A percentile compares a stretch with the other conserved stretches of the same genome.
phyloP scores from a whole-genome alignment of 2,888 invertebrate species.

The Leptarthrus brevirostris region DNA sequence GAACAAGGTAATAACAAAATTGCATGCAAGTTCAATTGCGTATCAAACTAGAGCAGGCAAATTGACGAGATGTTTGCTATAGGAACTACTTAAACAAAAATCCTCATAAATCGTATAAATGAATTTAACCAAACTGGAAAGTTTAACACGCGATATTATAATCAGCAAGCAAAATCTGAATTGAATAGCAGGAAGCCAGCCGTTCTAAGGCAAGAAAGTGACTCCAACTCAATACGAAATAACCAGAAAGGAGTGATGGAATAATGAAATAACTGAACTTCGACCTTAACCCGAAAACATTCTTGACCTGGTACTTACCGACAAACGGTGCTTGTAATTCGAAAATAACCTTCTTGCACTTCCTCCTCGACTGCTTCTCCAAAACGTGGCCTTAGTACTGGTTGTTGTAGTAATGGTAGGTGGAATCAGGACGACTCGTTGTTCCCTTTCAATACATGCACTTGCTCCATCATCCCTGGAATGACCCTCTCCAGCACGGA shows the following conservation, averaged over 20 bases:
- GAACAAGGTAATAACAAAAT: too few relatives aligned
- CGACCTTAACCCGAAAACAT: constrained; percentile 44
- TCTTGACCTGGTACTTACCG: constrained; percentile 68
- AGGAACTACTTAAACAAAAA: too few relatives aligned
- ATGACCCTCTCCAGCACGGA: constrained; percentile 56
- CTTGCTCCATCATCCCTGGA: constrained; percentile 59
- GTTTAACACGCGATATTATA: constrained; percentile 20
- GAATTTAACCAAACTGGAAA: not conserved
- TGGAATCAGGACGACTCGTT: constrained; percentile 71
- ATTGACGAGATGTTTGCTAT: too few relatives aligned
- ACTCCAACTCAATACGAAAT: not conserved
- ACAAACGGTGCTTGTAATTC: constrained; percentile 72
- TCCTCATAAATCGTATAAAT: not conserved
- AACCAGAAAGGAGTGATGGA: not conserved
- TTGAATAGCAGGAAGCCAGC: too few relatives aligned
- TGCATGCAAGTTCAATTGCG: too few relatives aligned
- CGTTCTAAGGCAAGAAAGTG: too few relatives aligned
- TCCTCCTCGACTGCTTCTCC: constrained; percentile 53
- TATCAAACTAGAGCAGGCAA: too few relatives aligned
- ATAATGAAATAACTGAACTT: constrained; percentile 30
- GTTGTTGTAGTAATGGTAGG: constrained; percentile 59
- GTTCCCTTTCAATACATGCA: constrained; percentile 60
- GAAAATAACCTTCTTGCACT: constrained; percentile 66
- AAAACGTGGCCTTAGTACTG: constrained; percentile 49
- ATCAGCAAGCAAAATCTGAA: not conserved